A percentile compares a stretch with the other conserved stretches of the same genome.
These are phyloP conservation scores for Acleris laterana DNA, from an alignment of 2,888 invertebrate species.

Conservation along the genomic window DNA sequence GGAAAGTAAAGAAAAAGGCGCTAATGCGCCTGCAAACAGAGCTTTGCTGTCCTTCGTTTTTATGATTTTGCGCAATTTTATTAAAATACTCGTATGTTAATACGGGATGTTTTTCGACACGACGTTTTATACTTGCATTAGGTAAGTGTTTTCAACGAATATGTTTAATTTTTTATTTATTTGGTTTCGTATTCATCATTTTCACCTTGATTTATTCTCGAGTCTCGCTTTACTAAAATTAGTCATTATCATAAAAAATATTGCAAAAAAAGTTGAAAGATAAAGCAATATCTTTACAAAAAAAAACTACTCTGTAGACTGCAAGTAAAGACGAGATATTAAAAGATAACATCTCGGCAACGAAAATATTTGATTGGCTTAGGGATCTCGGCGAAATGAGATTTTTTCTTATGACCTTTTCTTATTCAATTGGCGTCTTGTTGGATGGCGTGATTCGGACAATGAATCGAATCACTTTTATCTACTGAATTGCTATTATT, in stretches of 20 bases:
- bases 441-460: constrained; percentile 42
- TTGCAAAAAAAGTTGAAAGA: not conserved
- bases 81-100: not conserved
- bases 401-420: constrained; percentile 48
- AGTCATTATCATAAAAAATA: no score
- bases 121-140: no score
- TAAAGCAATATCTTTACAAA: constrained; percentile 32
- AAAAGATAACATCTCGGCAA: constrained; percentile 68
- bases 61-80: constrained; percentile 6
- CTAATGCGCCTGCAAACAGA: constrained; percentile 47
- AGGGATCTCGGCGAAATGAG: constrained; percentile 44
- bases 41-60: constrained; percentile 2
- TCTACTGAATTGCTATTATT: constrained; percentile 30
- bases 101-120: no score
- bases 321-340: constrained; percentile 54
- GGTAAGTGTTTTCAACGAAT: no score
- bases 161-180: no score
- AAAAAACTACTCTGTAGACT: constrained; percentile 19
- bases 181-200: no score
- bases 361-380: constrained; percentile 71
- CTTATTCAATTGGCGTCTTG: constrained; percentile 46
- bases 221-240: no score
- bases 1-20: constrained; percentile 65
- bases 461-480: constrained; percentile 43
- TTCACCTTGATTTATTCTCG: no score